Evolutionary conservation across 2,797 vertebrate genomes (phyloP).

Genomic region (Lithobates sylvaticus): DNA sequence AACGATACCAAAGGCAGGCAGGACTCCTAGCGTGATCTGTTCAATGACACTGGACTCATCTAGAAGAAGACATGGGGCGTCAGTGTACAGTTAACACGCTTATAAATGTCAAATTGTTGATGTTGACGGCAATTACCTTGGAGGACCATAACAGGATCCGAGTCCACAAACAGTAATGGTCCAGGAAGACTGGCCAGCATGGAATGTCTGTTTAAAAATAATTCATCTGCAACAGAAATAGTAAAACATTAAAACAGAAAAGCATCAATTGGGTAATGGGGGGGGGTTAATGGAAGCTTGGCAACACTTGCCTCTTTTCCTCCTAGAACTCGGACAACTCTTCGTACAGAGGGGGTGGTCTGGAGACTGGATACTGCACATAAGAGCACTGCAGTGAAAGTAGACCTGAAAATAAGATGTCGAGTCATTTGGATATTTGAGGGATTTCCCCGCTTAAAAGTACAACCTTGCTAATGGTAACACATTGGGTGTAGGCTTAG

Average conservation of each 20-base stretch:
- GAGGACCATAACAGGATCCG: neutral
- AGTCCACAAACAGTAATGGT: slow-evolving; percentile 70
- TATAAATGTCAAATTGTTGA: too few relatives aligned
- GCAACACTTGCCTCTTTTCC: slow-evolving; percentile 66
- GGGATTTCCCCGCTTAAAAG: too few relatives aligned
- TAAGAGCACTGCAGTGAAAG: slow-evolving; percentile 74
- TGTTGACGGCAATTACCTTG: slow-evolving; percentile 6
- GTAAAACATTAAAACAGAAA: neutral
- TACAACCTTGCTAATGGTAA: too few relatives aligned
- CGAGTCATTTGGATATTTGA: too few relatives aligned
- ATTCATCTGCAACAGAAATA: neutral
- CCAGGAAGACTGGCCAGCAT: slow-evolving; percentile 69
- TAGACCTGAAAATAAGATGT: slow-evolving; percentile 68
- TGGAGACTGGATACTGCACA: slow-evolving; percentile 68
- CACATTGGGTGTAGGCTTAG: too few relatives aligned
- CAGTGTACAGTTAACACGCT: neutral
- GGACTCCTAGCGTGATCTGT: slow-evolving; percentile 37
- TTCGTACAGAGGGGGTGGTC: slow-evolving; percentile 71
- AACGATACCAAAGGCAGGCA: slow-evolving; percentile 37
- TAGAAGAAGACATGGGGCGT: slow-evolving; percentile 1
- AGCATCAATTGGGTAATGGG: too few relatives aligned
- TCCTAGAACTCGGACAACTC: slow-evolving; percentile 67
- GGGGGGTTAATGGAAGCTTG: neutral
- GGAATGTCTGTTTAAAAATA: slow-evolving; percentile 59
- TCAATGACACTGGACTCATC: slow-evolving; percentile 13